Evolutionary conservation across 2,888 invertebrate species (phyloP).

Genomic region (Cosmia pyralina): DNA sequence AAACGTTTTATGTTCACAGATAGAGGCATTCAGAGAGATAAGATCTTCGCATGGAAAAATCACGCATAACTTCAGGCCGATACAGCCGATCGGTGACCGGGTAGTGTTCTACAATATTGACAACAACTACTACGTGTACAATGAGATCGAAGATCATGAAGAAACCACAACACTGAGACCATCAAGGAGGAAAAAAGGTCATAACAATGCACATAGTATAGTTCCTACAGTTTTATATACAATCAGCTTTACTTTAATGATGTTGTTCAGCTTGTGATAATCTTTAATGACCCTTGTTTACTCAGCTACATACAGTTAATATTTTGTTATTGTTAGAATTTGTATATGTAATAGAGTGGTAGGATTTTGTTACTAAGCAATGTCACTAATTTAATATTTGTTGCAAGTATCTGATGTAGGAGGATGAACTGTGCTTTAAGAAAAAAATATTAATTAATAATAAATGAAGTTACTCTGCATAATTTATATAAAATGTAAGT

Average conservation of each 20-base stretch:
- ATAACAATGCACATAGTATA: constrained; percentile 59
- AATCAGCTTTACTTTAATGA: constrained; percentile 56
- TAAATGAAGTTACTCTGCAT: constrained; percentile 27
- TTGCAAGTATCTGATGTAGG: constrained; percentile 11
- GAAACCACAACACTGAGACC: constrained; percentile 69
- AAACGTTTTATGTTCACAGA: constrained; percentile 86
- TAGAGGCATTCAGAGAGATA: constrained; percentile 93
- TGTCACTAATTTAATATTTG: constrained; percentile 45
- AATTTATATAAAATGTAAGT: constrained; percentile 23
- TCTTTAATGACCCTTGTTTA: constrained; percentile 34
- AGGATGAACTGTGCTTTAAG: constrained; percentile 31
- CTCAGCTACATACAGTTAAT: constrained; percentile 19
- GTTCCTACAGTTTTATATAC: constrained; percentile 47
- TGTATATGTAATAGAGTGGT: constrained; percentile 24
- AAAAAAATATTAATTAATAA: constrained; percentile 15
- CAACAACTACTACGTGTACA: constrained; percentile 84
- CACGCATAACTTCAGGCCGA: constrained; percentile 95
- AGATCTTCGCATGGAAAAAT: constrained; percentile 92
- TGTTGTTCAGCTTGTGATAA: constrained; percentile 58
- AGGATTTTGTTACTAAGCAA: constrained; percentile 47
- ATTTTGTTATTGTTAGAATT: constrained; percentile 48
- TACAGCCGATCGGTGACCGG: constrained; percentile 94
- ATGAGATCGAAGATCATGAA: constrained; percentile 82
- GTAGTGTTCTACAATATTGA: constrained; percentile 91
- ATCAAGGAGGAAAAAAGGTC: constrained; percentile 71